Conservation (phyloP, 1,140 invertebrate species). For the Papilio dardanus region DNA sequence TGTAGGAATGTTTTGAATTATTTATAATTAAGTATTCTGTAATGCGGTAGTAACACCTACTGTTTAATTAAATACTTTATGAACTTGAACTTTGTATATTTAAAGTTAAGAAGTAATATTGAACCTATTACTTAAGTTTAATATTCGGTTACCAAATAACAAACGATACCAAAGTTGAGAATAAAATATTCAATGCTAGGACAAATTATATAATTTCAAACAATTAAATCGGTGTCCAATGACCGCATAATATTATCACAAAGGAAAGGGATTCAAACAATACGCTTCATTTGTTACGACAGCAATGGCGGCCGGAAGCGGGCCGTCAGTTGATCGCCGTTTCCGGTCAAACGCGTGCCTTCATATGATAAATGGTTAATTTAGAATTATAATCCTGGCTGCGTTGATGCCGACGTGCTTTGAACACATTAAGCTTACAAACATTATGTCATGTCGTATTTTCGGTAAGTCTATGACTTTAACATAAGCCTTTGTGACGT, state of each 20-base stretch:
- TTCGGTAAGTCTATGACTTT: not conserved
- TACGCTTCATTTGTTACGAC: slow-evolving; percentile 69
- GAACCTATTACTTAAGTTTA: too few species aligned
- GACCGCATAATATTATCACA: slow-evolving; percentile 57
- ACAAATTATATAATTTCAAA: slow-evolving; percentile 25
- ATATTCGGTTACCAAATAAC: too few species aligned
- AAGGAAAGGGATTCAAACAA: slow-evolving; percentile 68
- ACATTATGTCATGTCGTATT: slow-evolving; percentile 8
- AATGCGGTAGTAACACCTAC: slow-evolving; percentile 8
- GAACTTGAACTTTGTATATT: not conserved
- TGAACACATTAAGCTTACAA: slow-evolving; percentile 12
- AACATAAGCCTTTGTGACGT: not conserved
- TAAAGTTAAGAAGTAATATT: too few species aligned
- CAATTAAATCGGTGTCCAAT: slow-evolving; percentile 51
- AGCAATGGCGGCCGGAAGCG: slow-evolving; percentile 68
- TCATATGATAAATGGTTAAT: slow-evolving; percentile 61
- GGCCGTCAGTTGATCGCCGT: slow-evolving; percentile 58
- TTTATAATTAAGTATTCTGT: not conserved
- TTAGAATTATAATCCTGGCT: slow-evolving; percentile 51
- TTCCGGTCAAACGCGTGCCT: slow-evolving; percentile 74
- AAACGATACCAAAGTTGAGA: too few species aligned
- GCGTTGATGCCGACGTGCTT: slow-evolving; percentile 37
- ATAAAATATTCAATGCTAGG: too few species aligned
- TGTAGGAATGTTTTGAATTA: not conserved
- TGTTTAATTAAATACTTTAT: not conserved